Conservation (phyloP, 2,797 vertebrate genomes). For the Aplochiton taeniatus region DNA sequence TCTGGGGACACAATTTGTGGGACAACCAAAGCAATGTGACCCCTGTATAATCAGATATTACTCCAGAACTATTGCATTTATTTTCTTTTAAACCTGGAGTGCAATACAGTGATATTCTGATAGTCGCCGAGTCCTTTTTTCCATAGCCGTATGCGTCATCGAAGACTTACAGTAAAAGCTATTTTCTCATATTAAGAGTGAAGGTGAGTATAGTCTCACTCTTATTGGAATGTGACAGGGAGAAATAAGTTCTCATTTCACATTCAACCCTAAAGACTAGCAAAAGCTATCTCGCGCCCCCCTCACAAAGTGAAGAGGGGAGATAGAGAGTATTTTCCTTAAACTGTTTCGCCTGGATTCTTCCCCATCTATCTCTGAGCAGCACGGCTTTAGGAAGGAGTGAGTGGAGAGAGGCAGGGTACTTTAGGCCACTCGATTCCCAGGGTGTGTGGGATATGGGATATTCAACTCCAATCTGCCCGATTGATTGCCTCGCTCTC, state of each 20-base stretch:
- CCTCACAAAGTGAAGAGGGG: constrained; percentile 21
- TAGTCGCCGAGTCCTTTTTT: background rate
- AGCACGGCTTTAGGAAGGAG: constrained; percentile 48
- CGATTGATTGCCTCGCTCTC: constrained; percentile 68
- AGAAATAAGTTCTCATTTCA: constrained; percentile 8
- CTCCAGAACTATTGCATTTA: no score
- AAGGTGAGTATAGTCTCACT: background rate
- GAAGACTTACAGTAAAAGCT: no score
- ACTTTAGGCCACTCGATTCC: constrained; percentile 61
- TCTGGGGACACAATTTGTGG: no score
- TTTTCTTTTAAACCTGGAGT: no score
- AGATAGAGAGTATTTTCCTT: constrained; percentile 9
- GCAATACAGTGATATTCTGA: background rate
- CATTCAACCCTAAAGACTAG: constrained; percentile 32
- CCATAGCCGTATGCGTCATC: no score
- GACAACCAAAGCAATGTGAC: no score
- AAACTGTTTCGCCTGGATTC: constrained; percentile 24
- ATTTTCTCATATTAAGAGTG: no score
- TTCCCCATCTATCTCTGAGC: constrained; percentile 12
- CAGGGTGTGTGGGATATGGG: constrained; percentile 38
- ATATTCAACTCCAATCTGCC: constrained; percentile 70
- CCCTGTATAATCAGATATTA: no score
- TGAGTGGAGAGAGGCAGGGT: constrained; percentile 29
- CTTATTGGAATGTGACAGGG: background rate
- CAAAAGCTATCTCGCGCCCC: background rate